Conservation (phyloP, 1,140 invertebrate genomes). For the Prorops nasuta region DNA sequence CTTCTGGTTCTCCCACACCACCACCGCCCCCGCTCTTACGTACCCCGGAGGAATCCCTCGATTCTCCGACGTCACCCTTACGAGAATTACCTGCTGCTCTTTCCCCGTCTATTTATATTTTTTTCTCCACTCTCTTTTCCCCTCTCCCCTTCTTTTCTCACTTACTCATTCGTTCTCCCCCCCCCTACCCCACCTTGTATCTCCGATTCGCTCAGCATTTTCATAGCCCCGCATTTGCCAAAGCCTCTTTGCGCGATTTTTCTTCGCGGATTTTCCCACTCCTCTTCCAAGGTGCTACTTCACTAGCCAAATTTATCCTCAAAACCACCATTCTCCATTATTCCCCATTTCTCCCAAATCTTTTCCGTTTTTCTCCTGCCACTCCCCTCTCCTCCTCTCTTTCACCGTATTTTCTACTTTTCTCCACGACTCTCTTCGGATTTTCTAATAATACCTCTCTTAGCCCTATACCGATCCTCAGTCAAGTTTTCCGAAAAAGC, state of each 20-base stretch:
- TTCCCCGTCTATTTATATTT: not conserved
- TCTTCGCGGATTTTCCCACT: not conserved
- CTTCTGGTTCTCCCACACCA: no score
- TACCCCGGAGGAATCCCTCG: not conserved
- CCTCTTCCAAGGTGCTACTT: not conserved
- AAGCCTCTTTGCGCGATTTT: not conserved
- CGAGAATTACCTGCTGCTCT: not conserved
- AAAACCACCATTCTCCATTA: not conserved
- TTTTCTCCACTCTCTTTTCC: not conserved
- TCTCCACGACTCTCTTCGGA: no score
- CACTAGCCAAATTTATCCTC: not conserved
- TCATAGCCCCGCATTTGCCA: not conserved
- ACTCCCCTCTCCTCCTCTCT: no score
- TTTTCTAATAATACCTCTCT: no score
- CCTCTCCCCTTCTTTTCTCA: not conserved
- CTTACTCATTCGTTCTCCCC: not conserved
- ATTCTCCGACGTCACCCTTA: not conserved
- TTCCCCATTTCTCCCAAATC: not conserved
- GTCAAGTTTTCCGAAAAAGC: no score
- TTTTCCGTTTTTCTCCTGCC: not conserved
- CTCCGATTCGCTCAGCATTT: not conserved
- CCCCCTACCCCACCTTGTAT: no score
- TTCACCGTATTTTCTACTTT: no score
- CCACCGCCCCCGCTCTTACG: not conserved
- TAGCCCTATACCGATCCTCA: no score